Base-by-base conservation (phyloP, 2,113 vertebrate genomes). In the Centropristis striata region DNA sequence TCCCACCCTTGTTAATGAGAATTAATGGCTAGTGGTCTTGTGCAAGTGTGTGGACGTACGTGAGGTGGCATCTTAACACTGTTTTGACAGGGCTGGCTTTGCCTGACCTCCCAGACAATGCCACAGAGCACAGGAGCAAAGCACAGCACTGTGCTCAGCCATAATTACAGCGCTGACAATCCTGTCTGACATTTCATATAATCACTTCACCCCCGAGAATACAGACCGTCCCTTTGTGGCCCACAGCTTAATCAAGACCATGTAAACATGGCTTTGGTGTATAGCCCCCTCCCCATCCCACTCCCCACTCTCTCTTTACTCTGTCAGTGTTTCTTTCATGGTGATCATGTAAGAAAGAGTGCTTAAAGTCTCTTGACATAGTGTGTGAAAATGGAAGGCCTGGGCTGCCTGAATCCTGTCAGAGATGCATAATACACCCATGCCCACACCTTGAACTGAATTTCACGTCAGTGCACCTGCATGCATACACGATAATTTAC, bases 131-230 rank as follows among this genome's bases (percentile, higher is more conserved):
- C 73, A 66, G 71, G 64, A 83, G 83, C 70, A 61, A 21, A 79
- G 39, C 65, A 1, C 64, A 37, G 58, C 66, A 3, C 79, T 51
- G 0, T 20, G 57, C 81, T 78, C 39, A 0, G 51, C 75, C 75
- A 20, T 91, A 93, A 92, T 92, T 92, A 92, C 84, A 75, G 51
- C 16, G n/a, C 83, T 64, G 80, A 81, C 78, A 72, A 77, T 84
- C 81, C 77, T 71, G 85, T 72, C 83, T 88, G 86, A 86, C 85
- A 83, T 90, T 90, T 91, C 82, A 78, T 80, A 85, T 82, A 87
- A 92, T 87, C 83, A 74, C 83, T 49, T 73, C 87, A 57, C 84
- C 86, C 73, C 58, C 0, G 75, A 85, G 87, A 76, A 82, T 67
- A 84, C 80, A 51, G n/a, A 84, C 73, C 71, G 82, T 83, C 78